These are phyloP conservation scores for Rhagoletis pomonella DNA, from an alignment of 1,140 invertebrate species.

Conservation along the genomic window DNA sequence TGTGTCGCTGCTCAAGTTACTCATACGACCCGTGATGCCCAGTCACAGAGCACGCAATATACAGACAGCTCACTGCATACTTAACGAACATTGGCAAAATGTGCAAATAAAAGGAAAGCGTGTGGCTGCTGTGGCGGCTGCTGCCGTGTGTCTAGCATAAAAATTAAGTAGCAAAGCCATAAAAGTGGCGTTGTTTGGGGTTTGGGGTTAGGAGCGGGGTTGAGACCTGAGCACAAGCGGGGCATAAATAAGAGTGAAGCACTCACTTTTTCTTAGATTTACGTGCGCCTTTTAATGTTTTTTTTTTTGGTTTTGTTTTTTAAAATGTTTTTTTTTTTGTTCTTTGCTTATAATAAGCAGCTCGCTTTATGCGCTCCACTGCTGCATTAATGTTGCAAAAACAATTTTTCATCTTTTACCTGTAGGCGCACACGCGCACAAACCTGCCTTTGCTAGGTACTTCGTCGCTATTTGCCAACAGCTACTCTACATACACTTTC, in stretches of 20 bases:
- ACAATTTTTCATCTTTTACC: slow-evolving; percentile 51
- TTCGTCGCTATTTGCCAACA: background rate
- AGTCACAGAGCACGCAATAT: background rate
- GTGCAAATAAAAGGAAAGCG: slow-evolving; percentile 22
- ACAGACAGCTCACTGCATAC: background rate
- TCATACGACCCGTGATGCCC: slow-evolving; percentile 27
- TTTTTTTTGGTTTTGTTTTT: background rate
- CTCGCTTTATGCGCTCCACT: slow-evolving; percentile 32
- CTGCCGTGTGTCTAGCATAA: slow-evolving; percentile 49
- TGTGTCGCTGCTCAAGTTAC: background rate
- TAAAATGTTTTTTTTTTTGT: background rate
- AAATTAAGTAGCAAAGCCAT: slow-evolving; percentile 46
- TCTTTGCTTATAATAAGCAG: background rate
- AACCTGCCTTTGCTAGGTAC: background rate
- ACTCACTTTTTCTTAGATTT: background rate
- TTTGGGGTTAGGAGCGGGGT: background rate
- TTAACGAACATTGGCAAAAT: slow-evolving; percentile 43
- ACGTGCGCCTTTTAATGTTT: background rate
- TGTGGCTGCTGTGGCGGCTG: background rate
- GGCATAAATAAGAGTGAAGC: slow-evolving; percentile 8
- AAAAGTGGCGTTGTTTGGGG: background rate
- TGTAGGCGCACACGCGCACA: background rate
- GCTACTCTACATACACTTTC: background rate
- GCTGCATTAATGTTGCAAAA: slow-evolving; percentile 51
- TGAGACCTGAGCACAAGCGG: background rate